Base-by-base conservation (phyloP, 2,797 vertebrate genomes). In the Siniperca obscura region DNA sequence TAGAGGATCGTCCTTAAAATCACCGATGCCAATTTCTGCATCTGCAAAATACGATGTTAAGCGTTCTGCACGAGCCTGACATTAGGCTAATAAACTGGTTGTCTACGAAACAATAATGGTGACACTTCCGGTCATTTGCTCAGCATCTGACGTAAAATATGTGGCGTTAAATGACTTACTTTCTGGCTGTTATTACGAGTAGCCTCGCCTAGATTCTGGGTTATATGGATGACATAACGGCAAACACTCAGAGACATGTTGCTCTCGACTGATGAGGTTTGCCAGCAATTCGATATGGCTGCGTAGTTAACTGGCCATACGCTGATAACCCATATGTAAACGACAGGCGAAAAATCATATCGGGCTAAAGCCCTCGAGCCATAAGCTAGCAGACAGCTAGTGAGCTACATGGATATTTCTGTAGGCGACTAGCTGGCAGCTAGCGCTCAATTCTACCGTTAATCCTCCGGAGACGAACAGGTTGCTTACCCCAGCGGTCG, bases 401-500 rank as follows among this genome's bases (percentile, higher is more conserved):
- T 6, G 42, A 22, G 64, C 73, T 46, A 14, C 46, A n/a, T 3
- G 19, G 52, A 5, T 56, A 42, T 52, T 17, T 27, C 3, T 12
- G 53, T 21, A 5, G 53, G 27, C 74, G 42, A 68, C 76, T 62
- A 42, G 66, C 66, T n/a, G 34, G 17, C 44, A 46, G 80, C 78
- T 83, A 85, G 10, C 70, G n/a, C 5, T 2, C 3, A 17, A 40
- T 21, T 7, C 2, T 42, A 74, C 9, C 70, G 76, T 78, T 92
- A 89, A 89, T 90, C 84, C 82, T 52, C 40, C 64, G 69, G 62
- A 83, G 89, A 87, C 78, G 84, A 90, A 87, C 87, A 87, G 86
- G 85, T 86, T 92, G 87, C 95, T 95, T 92, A 95, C 95, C 94
- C 78, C 88, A 90, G 68, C 68, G 77, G 67, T 84, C 69, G 38